Base-by-base conservation (phyloP, 2,888 invertebrate species). In the Drosophila rellima region DNA sequence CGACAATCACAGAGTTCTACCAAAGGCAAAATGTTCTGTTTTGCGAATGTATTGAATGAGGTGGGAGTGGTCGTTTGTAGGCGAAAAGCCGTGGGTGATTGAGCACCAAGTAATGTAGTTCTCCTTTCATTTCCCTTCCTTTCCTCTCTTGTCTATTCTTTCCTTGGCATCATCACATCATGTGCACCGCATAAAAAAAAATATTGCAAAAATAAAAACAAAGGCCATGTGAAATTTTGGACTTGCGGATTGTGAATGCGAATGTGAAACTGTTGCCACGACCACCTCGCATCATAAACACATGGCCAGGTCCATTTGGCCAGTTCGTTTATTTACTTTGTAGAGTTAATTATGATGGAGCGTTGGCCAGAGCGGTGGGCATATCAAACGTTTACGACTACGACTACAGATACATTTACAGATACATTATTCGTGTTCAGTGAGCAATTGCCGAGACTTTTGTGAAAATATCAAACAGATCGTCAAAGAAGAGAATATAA, bases 281-380 rank as follows among this genome's bases (percentile, higher is more conserved):
- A 60, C 55, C 61, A 62, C 62, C 68, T 55, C 73, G 44, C 64
- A 68, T 50, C 59, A 51, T 74, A 70, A 82, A 84, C 82, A 83
- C 80, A 86, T 88, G 88, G 88, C 88, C 82, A 71, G 62, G 63
- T 70, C 69, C 68, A 79, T 82, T 85, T 70, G 80, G 70, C 52
- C 81, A 78, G 64, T 79, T 70, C 77, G 85, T 87, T 82, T 82
- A 82, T 82, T 82, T 82, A 82, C 83, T 86, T 86, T 86, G 87
- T 86, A 78, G 76, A 83, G 89, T 88, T 88, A 80, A 84, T 84
- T 88, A 86, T 86, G 76, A 84, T 82, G 72, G 68, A 87, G 74
- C 86, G 48, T 67, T 85, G 86, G 80, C 64, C 76, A 57, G 50
- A 40, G 40, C 54, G 54, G 75, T 62, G 61, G 48, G 64, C 33